Evolutionary conservation across 1,140 invertebrate genomes (phyloP).

Genomic region (Nomia melanderi): DNA sequence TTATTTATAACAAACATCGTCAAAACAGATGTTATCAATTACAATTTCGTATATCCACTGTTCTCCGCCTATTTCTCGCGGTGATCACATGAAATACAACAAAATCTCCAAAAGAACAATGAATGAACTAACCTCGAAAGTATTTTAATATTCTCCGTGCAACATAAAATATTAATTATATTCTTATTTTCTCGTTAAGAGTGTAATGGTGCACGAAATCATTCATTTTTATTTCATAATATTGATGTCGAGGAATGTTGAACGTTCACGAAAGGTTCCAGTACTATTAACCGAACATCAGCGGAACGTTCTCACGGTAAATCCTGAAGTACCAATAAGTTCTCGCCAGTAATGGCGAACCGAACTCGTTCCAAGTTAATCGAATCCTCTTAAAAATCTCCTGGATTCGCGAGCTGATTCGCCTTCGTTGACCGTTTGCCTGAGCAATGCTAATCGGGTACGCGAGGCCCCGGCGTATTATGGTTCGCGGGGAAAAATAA

Average conservation of each 20-base stretch:
- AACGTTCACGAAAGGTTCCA: background rate
- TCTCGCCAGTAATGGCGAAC: background rate
- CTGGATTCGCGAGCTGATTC: background rate
- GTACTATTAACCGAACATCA: background rate
- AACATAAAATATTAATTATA: no score
- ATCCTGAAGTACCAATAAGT: background rate
- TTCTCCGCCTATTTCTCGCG: no score
- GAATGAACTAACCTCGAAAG: no score
- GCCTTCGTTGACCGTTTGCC: conserved; percentile 22
- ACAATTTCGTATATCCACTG: no score
- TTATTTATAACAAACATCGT: no score
- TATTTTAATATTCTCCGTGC: no score
- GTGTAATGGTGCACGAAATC: no score
- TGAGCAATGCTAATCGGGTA: conserved; percentile 51
- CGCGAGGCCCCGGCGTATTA: conserved; percentile 44
- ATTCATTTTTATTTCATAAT: no score
- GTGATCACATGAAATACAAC: no score
- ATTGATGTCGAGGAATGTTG: background rate
- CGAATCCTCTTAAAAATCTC: background rate
- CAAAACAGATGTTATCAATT: no score
- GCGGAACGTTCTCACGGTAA: conserved; percentile 11
- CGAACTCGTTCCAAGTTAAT: conserved; percentile 5
- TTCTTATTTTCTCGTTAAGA: no score
- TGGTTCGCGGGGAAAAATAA: conserved; percentile 61
- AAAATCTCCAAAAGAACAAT: no score